Evolutionary conservation across 2,113 vertebrate species (phyloP), one percentile per base, ranked within the genome.

Genomic region (Chaenocephalus aceratus): DNA sequence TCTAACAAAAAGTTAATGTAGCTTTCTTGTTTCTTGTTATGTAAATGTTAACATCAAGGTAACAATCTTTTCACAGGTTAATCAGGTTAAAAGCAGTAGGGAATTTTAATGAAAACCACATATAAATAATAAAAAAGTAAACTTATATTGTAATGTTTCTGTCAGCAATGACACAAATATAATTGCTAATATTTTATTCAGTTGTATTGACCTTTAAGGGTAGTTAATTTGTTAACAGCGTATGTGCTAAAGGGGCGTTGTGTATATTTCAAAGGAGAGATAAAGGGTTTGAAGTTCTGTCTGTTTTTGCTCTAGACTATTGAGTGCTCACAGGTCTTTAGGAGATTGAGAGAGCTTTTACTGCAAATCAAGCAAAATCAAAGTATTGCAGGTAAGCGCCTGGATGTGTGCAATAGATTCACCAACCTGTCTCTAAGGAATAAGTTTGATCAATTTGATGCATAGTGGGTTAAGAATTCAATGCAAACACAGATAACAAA

Each of bases 361-460:
- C 60, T 60, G 53, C 36, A 54, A 73, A 69, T 68, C 44, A 63
- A 72, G 10, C 34, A 56, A 59, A 64, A 30, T 72, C 26, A 7
- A 57, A 53, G 46, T 52, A 21, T 57, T 46, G 18, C 11, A 56
- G n/a, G n/a, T 46, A n/a, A 8, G 59, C 70, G 18, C 41, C 36
- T 70, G 18, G 23, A 2, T 6, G 18, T 44, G 49, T 30, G 56
- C 14, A 46, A 64, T 54, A 13, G 45, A 84, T 78, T 58, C 52
- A 64, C 23, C 36, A 30, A 49, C 10, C 11, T n/a, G 15, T 64
- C 36, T 34, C 11, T 58, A n/a, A 45, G 48, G 74, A 77, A 60
- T 59, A 13, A 46, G 23, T 34, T 79, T 30, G 34, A 64, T 69
- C 46, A 36, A 53, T 65, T 79, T 46, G 65, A 49, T 75, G 4